These are phyloP conservation scores for Ceratoteleas bidentatus DNA, from an alignment of 1,140 invertebrate species.

Conservation along the genomic window DNA sequence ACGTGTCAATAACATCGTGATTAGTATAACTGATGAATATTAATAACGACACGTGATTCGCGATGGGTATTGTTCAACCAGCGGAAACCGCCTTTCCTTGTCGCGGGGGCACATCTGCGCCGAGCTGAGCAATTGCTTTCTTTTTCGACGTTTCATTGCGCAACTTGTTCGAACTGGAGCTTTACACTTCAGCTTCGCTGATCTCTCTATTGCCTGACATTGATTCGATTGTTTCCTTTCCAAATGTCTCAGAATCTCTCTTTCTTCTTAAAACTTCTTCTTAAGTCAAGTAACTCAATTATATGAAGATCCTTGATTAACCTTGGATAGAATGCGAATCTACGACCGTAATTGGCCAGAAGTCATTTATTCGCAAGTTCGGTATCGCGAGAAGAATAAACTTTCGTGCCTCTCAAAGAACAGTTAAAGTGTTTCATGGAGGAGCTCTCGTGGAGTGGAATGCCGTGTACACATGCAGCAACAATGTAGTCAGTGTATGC, in stretches of 20 bases:
- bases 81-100: constrained; percentile 60
- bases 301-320: not conserved
- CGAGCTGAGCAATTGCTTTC: constrained; percentile 37
- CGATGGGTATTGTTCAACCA: constrained; percentile 57
- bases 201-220: too few species aligned
- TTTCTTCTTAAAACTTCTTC: too few species aligned
- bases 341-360: constrained; percentile 20
- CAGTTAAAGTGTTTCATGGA: constrained; percentile 58
- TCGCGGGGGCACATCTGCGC: constrained; percentile 40
- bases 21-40: constrained; percentile 56
- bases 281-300: too few species aligned
- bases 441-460: constrained; percentile 42
- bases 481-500: constrained; percentile 63
- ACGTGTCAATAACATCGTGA: constrained; percentile 62
- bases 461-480: constrained; percentile 54
- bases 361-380: constrained; percentile 42
- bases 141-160: constrained; percentile 19
- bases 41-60: constrained; percentile 47
- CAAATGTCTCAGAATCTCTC: not conserved
- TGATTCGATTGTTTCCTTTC: not conserved
- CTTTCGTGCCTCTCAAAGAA: constrained; percentile 42
- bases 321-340: constrained; percentile 3
- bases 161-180: not conserved
- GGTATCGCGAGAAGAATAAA: constrained; percentile 30
- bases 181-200: too few species aligned